These are phyloP conservation scores for Noctuana brunneofusca DNA, from an alignment of 2,888 invertebrate species.

Conservation along the genomic window DNA sequence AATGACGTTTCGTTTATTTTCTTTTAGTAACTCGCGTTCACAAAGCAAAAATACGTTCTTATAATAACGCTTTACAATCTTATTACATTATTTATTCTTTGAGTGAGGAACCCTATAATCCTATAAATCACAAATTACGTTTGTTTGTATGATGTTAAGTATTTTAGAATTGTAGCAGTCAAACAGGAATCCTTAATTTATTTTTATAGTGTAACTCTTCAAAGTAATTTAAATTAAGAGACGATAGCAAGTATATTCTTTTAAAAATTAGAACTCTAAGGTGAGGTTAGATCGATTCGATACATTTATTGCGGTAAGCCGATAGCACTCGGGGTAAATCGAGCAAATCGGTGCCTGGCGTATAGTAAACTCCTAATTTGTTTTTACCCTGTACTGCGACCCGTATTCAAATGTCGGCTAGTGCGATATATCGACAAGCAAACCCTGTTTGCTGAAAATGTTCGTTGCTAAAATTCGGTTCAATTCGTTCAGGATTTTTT, in stretches of 20 bases:
- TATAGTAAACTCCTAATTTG: constrained; percentile 15
- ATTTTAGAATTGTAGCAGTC: too few relatives aligned
- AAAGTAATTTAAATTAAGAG: background rate
- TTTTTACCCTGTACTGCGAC: constrained; percentile 7
- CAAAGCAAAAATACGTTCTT: too few relatives aligned
- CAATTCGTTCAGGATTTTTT: too few relatives aligned
- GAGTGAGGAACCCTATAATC: too few relatives aligned
- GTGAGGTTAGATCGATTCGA: constrained; percentile 12
- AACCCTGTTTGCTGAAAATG: background rate
- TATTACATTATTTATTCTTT: too few relatives aligned
- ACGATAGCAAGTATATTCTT: background rate
- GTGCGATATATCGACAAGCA: constrained; percentile 1
- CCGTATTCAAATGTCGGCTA: constrained; percentile 9
- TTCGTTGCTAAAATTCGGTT: background rate
- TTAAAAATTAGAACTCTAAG: background rate
- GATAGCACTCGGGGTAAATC: constrained; percentile 8
- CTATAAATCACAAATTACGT: too few relatives aligned
- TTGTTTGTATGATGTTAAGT: too few relatives aligned
- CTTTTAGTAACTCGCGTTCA: too few relatives aligned
- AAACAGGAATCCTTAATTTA: too few relatives aligned
- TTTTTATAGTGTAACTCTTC: too few relatives aligned
- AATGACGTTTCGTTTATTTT: too few relatives aligned
- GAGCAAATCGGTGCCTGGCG: constrained; percentile 11
- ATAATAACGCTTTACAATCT: too few relatives aligned
- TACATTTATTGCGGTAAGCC: constrained; percentile 15